Conservation (phyloP, 1,140 invertebrate species). For the Microvelia longipes region DNA sequence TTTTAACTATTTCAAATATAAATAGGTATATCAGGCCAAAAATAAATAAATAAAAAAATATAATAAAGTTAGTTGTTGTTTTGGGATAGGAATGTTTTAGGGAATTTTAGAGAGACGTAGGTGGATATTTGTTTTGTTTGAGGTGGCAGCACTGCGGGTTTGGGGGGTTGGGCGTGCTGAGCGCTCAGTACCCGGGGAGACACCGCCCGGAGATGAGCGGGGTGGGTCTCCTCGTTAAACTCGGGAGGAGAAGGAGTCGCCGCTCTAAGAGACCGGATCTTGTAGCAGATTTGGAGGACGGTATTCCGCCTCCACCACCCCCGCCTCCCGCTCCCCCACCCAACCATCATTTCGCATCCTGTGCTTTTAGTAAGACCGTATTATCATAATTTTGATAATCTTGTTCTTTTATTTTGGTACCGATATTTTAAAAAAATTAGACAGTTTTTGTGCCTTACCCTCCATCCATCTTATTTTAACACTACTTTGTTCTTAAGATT, state of each 20-base stretch:
- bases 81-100: too few species aligned
- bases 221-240: slow-evolving; percentile 46
- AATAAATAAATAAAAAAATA: too few species aligned
- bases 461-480: too few species aligned
- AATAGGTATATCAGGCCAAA: too few species aligned
- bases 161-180: background rate
- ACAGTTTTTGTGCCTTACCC: too few species aligned
- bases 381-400: too few species aligned
- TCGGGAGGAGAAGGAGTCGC: slow-evolving; percentile 41
- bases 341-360: background rate
- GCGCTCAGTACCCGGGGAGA: background rate
- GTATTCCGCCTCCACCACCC: slow-evolving; percentile 22
- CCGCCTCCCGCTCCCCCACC: slow-evolving; percentile 7
- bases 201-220: slow-evolving; percentile 47
- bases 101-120: background rate
- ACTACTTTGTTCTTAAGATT: too few species aligned
- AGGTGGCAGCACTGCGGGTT: slow-evolving; percentile 7
- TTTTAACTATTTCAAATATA: too few species aligned
- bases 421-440: too few species aligned
- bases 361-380: background rate
- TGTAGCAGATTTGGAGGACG: slow-evolving; percentile 34
- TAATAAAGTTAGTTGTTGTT: too few species aligned
- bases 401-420: too few species aligned
- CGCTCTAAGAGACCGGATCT: slow-evolving; percentile 40
- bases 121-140: background rate